phyloP scores from a whole-genome alignment of 2,888 invertebrate genomes.

The Hyposoter didymator region DNA sequence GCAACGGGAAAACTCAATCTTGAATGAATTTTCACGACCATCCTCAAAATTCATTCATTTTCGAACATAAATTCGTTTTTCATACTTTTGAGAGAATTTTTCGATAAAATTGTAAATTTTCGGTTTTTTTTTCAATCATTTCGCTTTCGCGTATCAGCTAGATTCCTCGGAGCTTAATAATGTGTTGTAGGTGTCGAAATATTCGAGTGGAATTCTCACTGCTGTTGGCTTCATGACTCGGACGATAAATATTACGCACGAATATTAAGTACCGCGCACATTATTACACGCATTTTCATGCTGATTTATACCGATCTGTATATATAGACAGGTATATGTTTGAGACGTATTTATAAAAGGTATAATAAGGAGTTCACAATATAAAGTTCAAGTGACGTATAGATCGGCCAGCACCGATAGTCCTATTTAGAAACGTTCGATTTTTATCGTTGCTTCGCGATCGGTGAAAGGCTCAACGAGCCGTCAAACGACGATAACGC shows the following conservation, averaged over 20 bases:
- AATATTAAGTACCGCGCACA: constrained; percentile 18
- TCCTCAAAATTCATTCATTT: neutral
- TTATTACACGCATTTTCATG: constrained; percentile 19
- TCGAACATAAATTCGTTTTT: neutral
- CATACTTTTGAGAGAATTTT: neutral
- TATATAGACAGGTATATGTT: neutral
- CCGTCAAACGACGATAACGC: constrained; percentile 63
- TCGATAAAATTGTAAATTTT: neutral
- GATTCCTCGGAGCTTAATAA: neutral
- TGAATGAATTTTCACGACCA: neutral
- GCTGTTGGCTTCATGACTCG: neutral
- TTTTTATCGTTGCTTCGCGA: constrained; percentile 59
- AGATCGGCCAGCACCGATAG: constrained; percentile 45
- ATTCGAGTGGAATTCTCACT: neutral
- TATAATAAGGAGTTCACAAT: constrained; percentile 35
- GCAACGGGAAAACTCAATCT: neutral
- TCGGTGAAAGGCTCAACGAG: constrained; percentile 66
- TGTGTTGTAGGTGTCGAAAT: constrained; percentile 11
- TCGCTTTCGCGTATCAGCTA: neutral
- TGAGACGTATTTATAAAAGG: neutral
- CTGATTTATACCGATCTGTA: neutral
- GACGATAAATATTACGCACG: constrained; percentile 35
- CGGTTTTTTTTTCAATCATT: neutral
- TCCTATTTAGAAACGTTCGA: constrained; percentile 53
- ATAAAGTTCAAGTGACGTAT: constrained; percentile 46